Evolutionary conservation across 2,888 invertebrate species (phyloP).

Genomic region (Cactoblastis cactorum): DNA sequence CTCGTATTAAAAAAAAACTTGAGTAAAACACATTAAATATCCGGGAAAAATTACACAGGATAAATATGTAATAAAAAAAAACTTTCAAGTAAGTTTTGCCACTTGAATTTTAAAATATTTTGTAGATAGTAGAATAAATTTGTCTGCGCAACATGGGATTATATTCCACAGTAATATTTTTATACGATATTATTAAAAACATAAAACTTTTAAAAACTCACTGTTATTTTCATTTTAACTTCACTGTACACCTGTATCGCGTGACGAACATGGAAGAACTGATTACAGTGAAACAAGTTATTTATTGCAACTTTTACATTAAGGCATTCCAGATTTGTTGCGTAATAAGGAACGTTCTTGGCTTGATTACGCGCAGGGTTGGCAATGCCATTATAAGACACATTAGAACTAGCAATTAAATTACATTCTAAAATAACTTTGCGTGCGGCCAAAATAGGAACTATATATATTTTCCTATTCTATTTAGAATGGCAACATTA

Average conservation of each 20-base stretch:
- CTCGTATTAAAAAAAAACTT: no score
- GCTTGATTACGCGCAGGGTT: constrained; percentile 22
- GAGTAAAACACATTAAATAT: no score
- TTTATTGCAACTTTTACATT: constrained; percentile 63
- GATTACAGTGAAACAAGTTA: constrained; percentile 32
- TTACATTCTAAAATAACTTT: not conserved
- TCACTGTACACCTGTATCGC: constrained; percentile 27
- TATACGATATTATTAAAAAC: not conserved
- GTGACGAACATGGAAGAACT: constrained; percentile 32
- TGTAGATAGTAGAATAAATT: no score
- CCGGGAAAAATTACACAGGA: no score
- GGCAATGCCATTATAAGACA: not conserved
- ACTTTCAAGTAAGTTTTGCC: no score
- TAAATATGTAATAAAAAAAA: no score
- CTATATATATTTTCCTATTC: not conserved
- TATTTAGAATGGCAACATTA: not conserved
- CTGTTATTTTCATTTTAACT: constrained; percentile 37
- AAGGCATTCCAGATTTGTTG: constrained; percentile 51
- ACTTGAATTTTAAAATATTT: no score
- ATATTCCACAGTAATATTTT: no score
- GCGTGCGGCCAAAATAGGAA: not conserved
- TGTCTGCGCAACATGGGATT: no score
- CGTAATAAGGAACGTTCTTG: constrained; percentile 23
- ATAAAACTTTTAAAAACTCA: no score
- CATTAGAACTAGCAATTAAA: not conserved